Base-by-base conservation (phyloP, 1,140 invertebrate species). In the Venturia canescens region DNA sequence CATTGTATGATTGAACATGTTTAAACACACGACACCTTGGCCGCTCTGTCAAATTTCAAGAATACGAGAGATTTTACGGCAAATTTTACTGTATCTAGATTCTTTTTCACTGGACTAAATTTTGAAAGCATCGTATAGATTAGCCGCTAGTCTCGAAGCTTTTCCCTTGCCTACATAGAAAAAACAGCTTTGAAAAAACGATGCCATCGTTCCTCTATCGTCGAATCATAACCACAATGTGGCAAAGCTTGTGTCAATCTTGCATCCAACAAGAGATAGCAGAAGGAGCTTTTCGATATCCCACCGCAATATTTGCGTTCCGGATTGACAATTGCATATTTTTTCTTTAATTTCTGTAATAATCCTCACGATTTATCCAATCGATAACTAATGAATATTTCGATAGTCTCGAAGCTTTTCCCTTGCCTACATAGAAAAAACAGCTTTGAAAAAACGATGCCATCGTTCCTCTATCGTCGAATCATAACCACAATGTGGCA, bases 1-100 rank as follows among this genome's bases (percentile, higher is more conserved):
- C 80, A 97, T 97, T 1, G 96, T 95, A 91, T 98, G 98, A 86
- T 98, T 97, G 89, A 98, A 99, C 63, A 98, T 93, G 84, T 98
- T 97, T 0, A 99, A 91, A 80, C 97, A 98, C 3, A 99, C 94
- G 0, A 99, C 97, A 15, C 98, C 98, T 18, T 93, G 89, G 29
- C 94, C 94, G 82, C 93, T 92, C 5, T 94, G 93, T 98, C 98
- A 99, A 67, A 99, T 97, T 80, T 97, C 94, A 13, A 97, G 86
- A 78, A 99, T 99, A 44, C 94, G 91, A 80, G 95, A 92, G 6
- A 97, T 93, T 90, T 99, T 99, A 34, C 93, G 91, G 86, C 31
- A 38, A 11, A n/a, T 31, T 0, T 6, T 1, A 3, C 21, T 4
- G n/a, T n/a, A n/a, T n/a, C n/a, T n/a, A n/a, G n/a, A n/a, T 15